Percentiles rank a stretch among this genome's conserved stretches.
Conservation (phyloP, 1,140 invertebrate genomes). For the Manduca sexta region DNA sequence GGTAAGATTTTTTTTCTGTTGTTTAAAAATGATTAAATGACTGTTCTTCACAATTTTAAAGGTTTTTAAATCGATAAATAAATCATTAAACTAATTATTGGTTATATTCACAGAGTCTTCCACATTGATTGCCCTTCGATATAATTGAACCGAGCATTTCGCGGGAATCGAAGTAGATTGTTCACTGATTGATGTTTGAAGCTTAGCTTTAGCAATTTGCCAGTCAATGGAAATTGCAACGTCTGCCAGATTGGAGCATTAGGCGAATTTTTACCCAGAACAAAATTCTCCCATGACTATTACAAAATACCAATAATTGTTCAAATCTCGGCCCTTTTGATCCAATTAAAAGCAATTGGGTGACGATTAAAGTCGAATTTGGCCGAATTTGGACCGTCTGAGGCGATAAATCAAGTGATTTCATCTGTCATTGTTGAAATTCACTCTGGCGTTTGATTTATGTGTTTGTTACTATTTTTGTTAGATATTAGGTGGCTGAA, state of each 20-base stretch:
- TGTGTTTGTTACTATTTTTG: no score
- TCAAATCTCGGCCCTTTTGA: conserved; percentile 32
- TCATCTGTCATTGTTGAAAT: conserved; percentile 33
- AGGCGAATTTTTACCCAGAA: conserved; percentile 33
- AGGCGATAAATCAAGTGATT: conserved; percentile 58
- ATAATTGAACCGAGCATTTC: background rate
- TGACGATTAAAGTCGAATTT: conserved; percentile 60
- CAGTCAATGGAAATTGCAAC: conserved; percentile 69
- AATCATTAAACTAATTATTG: no score
- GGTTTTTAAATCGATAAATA: no score
- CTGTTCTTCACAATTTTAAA: no score
- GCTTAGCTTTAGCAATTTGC: conserved; percentile 43
- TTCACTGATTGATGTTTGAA: conserved; percentile 36
- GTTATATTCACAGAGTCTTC: no score
- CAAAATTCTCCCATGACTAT: conserved; percentile 61
- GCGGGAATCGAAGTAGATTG: background rate
- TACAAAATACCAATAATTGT: conserved; percentile 48
- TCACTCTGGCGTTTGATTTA: background rate
- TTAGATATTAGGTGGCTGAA: no score
- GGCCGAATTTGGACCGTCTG: conserved; percentile 21
- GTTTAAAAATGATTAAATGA: no score
- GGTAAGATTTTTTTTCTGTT: no score
- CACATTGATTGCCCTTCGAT: background rate
- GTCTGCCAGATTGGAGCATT: conserved; percentile 56
- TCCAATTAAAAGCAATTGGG: conserved; percentile 65